Evolutionary conservation across 30 jellyfish, hydroid and myxozoan species (phyloP), one percentile per base, ranked within the genome.

Genomic region (Cassiopea andromeda): DNA sequence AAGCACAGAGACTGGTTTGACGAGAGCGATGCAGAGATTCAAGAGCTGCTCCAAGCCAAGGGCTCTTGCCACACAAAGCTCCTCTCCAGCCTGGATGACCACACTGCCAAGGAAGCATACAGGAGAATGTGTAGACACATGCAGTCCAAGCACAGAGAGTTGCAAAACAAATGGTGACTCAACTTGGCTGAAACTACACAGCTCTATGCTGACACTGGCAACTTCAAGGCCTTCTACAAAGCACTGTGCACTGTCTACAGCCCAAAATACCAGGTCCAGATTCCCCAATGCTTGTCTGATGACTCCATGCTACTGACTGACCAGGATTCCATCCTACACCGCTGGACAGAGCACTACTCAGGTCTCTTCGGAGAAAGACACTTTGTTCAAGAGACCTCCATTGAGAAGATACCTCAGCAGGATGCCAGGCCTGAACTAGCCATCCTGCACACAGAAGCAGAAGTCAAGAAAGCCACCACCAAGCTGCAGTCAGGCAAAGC

Each of bases 241-340:
- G 83, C 83, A 6, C 67, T 74, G 8, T 9, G 19, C 18, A 69
- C 83, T 13, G 83, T 74, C 9, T 43, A 74, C 19, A 69, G 83
- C 83, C 67, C 83, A 5, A 74, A 70, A 3, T 18, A 74, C 83
- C 83, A 74, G 19, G 83, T 74, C 58, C 67, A 74, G 83, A 74
- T 70, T 74, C 83, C 49, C 58, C 58, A 9, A 43, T 5, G 83
- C 83, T 9, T 70, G 14, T 12, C 64, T 6, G 67, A 74, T 16
- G 27, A 69, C 66, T 4, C 8, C 5, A 19, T 66, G 75, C 45
- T 66, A 10, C 27, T 66, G 5, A 66, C 75, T 4, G 75, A 66
- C 75, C 8, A 27, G 45, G 45, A 10, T 66, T 66, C 43, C 27
- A 66, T 66, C 75, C 75, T 66, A 27, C 5, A 12, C 67, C 83